Base-by-base conservation (phyloP, 1,140 invertebrate species). In the Acarapis woodi region DNA sequence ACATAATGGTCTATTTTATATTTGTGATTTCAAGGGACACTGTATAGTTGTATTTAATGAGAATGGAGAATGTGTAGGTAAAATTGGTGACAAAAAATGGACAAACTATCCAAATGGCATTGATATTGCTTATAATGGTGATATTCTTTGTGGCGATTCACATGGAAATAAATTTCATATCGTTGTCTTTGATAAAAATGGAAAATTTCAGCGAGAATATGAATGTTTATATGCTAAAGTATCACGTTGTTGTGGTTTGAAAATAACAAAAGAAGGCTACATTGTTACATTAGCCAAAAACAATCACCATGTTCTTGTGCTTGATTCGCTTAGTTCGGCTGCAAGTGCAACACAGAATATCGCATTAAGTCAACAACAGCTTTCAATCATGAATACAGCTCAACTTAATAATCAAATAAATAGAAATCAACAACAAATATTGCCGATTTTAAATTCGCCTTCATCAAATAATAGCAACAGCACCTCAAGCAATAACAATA, bases 151-250 rank as follows among this genome's bases (percentile, higher is more conserved):
- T 48, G 85, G 83, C 16, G 83, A 93, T 57, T 87, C 80, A 9
- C 85, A 93, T 60, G 85, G 85, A n/a, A 93, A 93, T 61, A 38
- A 80, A 46, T 88, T 93, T 53, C 83, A 93, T 54, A 78, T 93
- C 32, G 79, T 79, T 37, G 79, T 88, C 19, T 93, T 88, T 54
- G 70, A 69, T 19, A 64, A 73, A 39, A 73, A 79, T 51, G 82
- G 80, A 14, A 65, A 66, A 25, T 62, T 85, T 14, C 70, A 85
- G 48, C 73, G 75, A 0, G 80, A 90, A 51, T 88, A 85, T 54
- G 79, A 88, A 55, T 90, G 83, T 58, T 80, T 82, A 5, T 78
- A 83, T 56, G 77, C 87, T 24, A 90, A 90, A 65, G 82, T 93
- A 32, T 87, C 79, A 42, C 73, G 85, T 48, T 90, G 83, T 62